These are phyloP conservation scores for Rhinichthys osculus DNA, from an alignment of 2,797 vertebrate species.

Conservation along the genomic window DNA sequence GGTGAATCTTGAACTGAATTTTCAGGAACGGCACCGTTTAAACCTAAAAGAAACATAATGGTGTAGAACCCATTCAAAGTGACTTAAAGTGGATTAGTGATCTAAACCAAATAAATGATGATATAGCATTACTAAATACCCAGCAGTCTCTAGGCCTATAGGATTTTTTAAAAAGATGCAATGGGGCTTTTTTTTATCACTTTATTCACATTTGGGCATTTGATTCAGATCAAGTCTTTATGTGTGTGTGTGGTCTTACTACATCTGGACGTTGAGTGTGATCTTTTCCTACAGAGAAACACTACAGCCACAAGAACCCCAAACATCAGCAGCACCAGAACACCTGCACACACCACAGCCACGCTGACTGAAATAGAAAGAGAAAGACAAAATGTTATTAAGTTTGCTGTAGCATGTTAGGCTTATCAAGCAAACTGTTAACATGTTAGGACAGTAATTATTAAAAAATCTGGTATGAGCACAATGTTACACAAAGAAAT, in stretches of 20 bases:
- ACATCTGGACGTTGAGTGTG: neutral
- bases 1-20: constrained; percentile 24
- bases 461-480: neutral
- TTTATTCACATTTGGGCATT: neutral
- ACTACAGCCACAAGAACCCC: neutral
- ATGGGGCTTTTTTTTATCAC: neutral
- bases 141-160: neutral
- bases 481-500: neutral
- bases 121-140: neutral
- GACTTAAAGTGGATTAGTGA: neutral
- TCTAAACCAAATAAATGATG: neutral
- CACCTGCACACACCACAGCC: neutral
- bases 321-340: constrained; percentile 8
- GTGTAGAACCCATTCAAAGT: neutral
- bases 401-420: neutral
- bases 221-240: neutral
- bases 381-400: neutral
- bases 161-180: neutral
- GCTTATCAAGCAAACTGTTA: neutral
- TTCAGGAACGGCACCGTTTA: neutral
- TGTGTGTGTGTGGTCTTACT: neutral
- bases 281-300: neutral
- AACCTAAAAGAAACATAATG: constrained; percentile 19
- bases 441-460: neutral
- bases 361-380: neutral